These are phyloP conservation scores for Oegoconia quadripuncta DNA, from an alignment of 2,888 invertebrate species.

Conservation along the genomic window DNA sequence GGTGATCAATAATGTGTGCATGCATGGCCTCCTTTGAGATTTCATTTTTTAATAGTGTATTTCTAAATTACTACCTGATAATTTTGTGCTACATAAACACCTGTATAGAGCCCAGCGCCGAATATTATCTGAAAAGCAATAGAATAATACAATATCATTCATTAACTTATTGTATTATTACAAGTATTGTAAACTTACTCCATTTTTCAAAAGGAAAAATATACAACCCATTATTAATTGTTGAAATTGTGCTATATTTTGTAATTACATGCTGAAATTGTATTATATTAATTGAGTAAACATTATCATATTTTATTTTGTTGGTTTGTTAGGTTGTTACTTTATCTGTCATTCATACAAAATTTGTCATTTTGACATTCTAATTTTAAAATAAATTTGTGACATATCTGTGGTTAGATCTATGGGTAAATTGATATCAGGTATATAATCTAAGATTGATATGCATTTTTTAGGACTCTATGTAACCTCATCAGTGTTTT, in stretches of 20 bases:
- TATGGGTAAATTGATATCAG: no score
- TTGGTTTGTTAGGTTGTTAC: not conserved
- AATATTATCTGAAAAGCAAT: constrained; percentile 84
- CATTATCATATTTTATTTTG: no score
- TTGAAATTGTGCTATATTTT: not conserved
- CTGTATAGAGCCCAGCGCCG: constrained; percentile 84
- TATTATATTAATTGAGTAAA: no score
- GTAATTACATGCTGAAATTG: no score
- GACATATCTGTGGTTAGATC: no score
- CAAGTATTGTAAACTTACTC: constrained; percentile 4
- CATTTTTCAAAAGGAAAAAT: not conserved
- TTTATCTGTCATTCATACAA: not conserved
- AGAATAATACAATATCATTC: not conserved
- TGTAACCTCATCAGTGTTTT: no score
- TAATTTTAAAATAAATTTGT: constrained; percentile 4
- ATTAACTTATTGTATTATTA: not conserved
- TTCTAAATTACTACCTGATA: constrained; percentile 86
- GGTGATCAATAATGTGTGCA: not conserved
- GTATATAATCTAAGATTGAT: no score
- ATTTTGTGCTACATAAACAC: constrained; percentile 86
- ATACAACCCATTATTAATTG: constrained; percentile 3
- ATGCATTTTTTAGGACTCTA: no score
- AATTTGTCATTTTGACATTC: not conserved
- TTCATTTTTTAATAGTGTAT: not conserved
- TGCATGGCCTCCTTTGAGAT: constrained; percentile 34